Evolutionary conservation across 2,113 vertebrate species (phyloP).

Genomic region (Sclerurus mexicanus): DNA sequence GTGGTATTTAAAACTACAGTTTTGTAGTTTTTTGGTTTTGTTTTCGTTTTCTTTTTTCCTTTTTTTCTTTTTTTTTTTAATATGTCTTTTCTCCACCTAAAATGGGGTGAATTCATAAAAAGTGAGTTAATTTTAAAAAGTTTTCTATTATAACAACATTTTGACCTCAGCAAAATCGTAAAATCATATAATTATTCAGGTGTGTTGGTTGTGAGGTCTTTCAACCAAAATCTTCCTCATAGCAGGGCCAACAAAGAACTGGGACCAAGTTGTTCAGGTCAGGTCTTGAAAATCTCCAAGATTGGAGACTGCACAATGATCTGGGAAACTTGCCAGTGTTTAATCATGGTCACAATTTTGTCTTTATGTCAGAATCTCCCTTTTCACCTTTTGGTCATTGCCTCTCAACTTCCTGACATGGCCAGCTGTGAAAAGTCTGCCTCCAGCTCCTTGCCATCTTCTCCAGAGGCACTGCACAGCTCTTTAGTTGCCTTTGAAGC

Average conservation of each 20-base stretch:
- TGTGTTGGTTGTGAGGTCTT: background rate
- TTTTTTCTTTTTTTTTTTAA: too few relatives aligned
- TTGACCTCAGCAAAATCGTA: background rate
- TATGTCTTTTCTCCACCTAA: background rate
- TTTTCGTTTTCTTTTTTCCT: too few relatives aligned
- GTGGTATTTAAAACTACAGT: background rate
- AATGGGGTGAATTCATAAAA: background rate
- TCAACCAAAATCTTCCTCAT: background rate
- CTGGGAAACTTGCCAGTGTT: background rate
- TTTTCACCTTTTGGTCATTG: background rate
- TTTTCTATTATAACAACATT: background rate
- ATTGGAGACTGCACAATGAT: accelerated
- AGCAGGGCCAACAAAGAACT: background rate
- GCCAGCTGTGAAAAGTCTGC: background rate
- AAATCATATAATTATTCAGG: background rate
- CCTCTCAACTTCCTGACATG: background rate
- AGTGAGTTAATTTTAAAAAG: background rate
- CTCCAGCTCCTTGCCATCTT: background rate
- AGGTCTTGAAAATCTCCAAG: background rate
- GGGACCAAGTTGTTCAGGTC: background rate
- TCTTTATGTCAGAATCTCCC: background rate
- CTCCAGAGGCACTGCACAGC: background rate
- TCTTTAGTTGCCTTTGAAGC: background rate
- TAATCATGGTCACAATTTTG: background rate
- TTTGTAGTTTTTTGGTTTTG: background rate